phyloP scores from a whole-genome alignment of 2,888 invertebrate genomes.

The Nomada hirtipes region DNA sequence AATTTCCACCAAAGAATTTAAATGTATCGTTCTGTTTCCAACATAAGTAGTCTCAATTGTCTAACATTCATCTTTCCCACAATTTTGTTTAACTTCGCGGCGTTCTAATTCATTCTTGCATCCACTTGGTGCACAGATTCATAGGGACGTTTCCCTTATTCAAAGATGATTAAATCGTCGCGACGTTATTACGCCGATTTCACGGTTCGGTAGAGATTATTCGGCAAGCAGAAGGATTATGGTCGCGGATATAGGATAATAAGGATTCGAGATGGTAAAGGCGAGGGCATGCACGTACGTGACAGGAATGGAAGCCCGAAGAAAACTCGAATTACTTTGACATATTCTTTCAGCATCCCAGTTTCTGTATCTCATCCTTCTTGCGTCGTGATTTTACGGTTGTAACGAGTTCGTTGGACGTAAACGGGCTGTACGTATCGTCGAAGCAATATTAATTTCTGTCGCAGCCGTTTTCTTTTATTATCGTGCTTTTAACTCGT shows the following conservation, averaged over 20 bases:
- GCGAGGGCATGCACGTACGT: constrained; percentile 71
- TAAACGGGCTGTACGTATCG: constrained; percentile 29
- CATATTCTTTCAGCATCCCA: constrained; percentile 73
- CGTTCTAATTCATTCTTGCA: constrained; percentile 10
- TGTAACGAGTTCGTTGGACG: constrained; percentile 47
- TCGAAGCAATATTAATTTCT: constrained; percentile 52
- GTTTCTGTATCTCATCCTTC: constrained; percentile 21
- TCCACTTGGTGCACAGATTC: not conserved
- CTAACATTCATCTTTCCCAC: too few species aligned
- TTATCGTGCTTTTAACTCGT: not conserved
- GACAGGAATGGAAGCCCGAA: constrained; percentile 70
- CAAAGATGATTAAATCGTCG: constrained; percentile 61
- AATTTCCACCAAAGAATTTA: too few species aligned
- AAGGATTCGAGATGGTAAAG: constrained; percentile 73
- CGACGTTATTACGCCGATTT: constrained; percentile 65
- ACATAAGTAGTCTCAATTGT: too few species aligned
- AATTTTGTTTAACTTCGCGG: not conserved
- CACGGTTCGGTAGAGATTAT: constrained; percentile 66
- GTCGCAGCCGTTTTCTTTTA: constrained; percentile 16
- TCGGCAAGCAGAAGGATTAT: constrained; percentile 64
- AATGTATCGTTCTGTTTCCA: too few species aligned
- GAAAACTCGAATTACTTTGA: constrained; percentile 80
- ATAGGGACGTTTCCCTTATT: constrained; percentile 19
- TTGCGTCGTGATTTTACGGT: constrained; percentile 18
- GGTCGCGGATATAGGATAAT: constrained; percentile 74